Evolutionary conservation across 2,797 vertebrate genomes (phyloP), one percentile per base, ranked within the genome.

Genomic region (Hydrolagus colliei): DNA sequence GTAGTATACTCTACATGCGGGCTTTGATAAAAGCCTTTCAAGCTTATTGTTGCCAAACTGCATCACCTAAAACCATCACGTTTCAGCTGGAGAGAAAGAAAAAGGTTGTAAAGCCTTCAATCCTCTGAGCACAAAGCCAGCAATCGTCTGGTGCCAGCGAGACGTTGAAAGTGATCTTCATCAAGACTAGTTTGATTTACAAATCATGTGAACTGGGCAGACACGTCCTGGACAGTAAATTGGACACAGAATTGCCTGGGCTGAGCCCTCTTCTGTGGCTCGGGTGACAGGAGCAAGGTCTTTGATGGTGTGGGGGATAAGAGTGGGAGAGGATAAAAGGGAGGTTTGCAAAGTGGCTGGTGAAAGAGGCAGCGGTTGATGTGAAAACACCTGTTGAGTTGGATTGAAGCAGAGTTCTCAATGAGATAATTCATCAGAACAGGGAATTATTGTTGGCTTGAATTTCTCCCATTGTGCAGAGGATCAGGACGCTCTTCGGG

Each of bases 231-330:
- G 91, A 90, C 88, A 86, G 87, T 86, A 75, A 91, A 90, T 90
- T 88, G 87, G 89, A 92, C 91, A 91, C 93, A 89, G 91, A 89
- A 91, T 89, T 92, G 90, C 90, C 87, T 89, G 88, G 90, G 92
- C 91, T 94, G 92, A 90, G 91, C 90, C 88, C 93, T 52, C 95
- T 94, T 95, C 93, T 91, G 90, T 90, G 91, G 90, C 89, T 93
- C 89, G 90, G 91, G 89, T 94, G 91, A 94, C 92, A 90, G 87
- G 88, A 89, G 88, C 86, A 67, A 87, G 84, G 88, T 88, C 93
- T 95, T 94, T 95, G 92, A 94, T 92, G 91, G 91, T 86, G 80
- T 89, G 87, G 88, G 90, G 88, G 90, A 92, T 90, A 90, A 92
- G 90, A 92, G 91, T 89, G 20, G 84, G 87, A 88, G 87, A 89